phyloP scores from a whole-genome alignment of 1,140 invertebrate genomes.

The Araneus ventricosus region DNA sequence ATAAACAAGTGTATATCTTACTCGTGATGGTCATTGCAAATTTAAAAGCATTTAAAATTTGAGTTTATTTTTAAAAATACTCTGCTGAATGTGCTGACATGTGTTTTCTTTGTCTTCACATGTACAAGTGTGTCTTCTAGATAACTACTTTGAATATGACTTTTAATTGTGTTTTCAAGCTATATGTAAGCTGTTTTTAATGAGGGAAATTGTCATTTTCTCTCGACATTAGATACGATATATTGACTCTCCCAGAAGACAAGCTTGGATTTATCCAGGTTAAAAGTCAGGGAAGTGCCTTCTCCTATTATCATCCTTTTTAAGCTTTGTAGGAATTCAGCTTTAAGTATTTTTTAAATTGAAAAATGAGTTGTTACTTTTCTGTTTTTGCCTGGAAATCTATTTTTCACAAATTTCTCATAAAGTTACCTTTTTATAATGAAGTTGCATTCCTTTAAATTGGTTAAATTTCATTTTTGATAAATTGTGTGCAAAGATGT shows the following conservation, averaged over 20 bases:
- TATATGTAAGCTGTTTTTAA: constrained; percentile 41
- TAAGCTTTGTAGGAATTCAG: constrained; percentile 39
- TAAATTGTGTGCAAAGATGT: too few relatives aligned
- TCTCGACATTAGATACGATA: neutral
- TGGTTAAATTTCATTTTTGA: too few relatives aligned
- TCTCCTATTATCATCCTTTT: constrained; percentile 43
- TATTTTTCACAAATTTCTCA: neutral
- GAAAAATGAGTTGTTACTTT: neutral
- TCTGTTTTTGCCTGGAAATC: neutral
- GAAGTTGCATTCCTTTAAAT: too few relatives aligned
- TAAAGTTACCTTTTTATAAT: neutral
- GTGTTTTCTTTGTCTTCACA: constrained; percentile 40
- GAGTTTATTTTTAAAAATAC: constrained; percentile 40
- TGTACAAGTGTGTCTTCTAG: constrained; percentile 10
- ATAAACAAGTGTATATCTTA: constrained; percentile 20
- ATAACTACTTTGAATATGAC: constrained; percentile 41
- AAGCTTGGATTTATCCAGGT: neutral
- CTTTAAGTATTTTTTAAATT: constrained; percentile 1
- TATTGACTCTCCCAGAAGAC: constrained; percentile 34
- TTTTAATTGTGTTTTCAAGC: constrained; percentile 49
- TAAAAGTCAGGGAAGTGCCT: constrained; percentile 56
- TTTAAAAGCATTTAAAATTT: constrained; percentile 34
- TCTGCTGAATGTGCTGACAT: constrained; percentile 52
- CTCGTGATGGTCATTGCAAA: constrained; percentile 12
- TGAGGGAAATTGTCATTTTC: constrained; percentile 25